These are phyloP conservation scores for Archips xylosteana DNA, from an alignment of 2,888 invertebrate genomes.

Conservation along the genomic window DNA sequence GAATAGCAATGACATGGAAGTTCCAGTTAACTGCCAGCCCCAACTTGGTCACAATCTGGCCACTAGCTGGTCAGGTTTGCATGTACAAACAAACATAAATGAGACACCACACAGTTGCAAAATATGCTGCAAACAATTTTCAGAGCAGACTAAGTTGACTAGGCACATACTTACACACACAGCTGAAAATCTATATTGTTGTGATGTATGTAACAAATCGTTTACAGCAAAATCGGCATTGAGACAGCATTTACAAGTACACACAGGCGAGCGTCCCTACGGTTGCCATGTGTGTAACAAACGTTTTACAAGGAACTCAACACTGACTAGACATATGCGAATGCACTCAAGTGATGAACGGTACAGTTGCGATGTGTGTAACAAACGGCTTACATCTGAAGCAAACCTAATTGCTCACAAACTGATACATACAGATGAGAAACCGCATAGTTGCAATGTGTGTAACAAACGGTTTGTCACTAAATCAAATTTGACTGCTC, in stretches of 20 bases:
- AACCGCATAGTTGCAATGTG: neutral
- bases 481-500: neutral
- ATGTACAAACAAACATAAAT: neutral
- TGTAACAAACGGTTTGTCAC: neutral
- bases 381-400: neutral
- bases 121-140: neutral
- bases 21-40: no score
- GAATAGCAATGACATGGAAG: no score
- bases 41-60: no score
- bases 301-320: no score
- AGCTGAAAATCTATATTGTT: neutral
- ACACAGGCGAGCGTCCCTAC: no score
- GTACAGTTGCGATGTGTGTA: no score
- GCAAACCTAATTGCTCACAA: neutral
- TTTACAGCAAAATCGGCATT: neutral
- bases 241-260: neutral
- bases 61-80: neutral
- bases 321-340: no score
- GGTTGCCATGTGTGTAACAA: no score
- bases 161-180: neutral
- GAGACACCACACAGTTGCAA: no score
- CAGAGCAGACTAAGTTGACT: neutral
- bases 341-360: no score
- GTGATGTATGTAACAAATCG: neutral
- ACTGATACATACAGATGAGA: neutral